A percentile compares a stretch with the other conserved stretches of the same genome.
These are phyloP conservation scores for Drosophila nigricruria DNA, from an alignment of 2,888 invertebrate species.

Conservation along the genomic window DNA sequence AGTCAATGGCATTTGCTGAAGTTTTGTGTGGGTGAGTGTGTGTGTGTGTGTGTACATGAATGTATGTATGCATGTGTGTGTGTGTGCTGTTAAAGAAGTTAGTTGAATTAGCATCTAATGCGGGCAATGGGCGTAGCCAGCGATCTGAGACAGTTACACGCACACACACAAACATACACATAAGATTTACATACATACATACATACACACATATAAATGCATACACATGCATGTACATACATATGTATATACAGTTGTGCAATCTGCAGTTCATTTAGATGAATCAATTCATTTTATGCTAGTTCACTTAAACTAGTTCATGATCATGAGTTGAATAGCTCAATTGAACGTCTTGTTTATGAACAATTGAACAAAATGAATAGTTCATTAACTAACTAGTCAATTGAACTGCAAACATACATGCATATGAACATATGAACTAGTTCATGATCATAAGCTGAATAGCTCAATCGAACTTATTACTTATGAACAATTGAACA, in stretches of 20 bases:
- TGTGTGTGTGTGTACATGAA: constrained; percentile 12
- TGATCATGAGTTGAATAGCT: neutral
- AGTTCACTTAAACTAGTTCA: neutral
- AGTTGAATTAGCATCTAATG: constrained; percentile 37
- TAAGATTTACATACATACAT: neutral
- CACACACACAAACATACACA: neutral
- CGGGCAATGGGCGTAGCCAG: constrained; percentile 33
- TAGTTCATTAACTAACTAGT: neutral
- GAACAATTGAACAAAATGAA: neutral
- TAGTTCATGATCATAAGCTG: neutral
- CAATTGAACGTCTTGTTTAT: neutral
- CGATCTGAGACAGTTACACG: neutral
- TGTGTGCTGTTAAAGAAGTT: constrained; percentile 27
- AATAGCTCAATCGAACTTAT: neutral
- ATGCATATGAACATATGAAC: no score
- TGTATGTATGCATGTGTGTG: constrained; percentile 1
- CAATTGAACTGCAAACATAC: neutral
- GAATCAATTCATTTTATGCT: neutral
- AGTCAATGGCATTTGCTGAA: constrained; percentile 13
- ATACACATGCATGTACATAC: neutral
- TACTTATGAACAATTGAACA: neutral
- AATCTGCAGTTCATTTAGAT: neutral
- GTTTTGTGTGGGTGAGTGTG: constrained; percentile 11
- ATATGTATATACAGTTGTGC: neutral
- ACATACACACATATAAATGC: neutral